Conservation (phyloP, 2,113 vertebrate species). For the Aegypius monachus region DNA sequence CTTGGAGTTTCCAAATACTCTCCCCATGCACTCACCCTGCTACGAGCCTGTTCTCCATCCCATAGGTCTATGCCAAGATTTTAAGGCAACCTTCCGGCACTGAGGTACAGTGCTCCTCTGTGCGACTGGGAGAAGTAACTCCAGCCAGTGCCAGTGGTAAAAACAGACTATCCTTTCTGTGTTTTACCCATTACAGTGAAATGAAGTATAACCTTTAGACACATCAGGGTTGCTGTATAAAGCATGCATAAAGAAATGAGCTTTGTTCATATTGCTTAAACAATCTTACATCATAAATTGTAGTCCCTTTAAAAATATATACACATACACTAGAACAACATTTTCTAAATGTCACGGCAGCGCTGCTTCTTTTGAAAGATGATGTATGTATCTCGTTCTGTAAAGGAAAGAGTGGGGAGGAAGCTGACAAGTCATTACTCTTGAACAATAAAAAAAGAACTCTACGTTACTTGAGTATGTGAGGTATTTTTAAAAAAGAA, state of each 20-base stretch:
- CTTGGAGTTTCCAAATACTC: neutral
- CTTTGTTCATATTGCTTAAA: neutral
- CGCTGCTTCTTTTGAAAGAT: neutral
- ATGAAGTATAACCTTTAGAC: neutral
- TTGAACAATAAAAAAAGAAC: constrained; percentile 1
- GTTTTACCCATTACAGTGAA: neutral
- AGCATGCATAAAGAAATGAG: neutral
- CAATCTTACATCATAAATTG: neutral
- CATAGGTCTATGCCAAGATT: neutral
- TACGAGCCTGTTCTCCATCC: neutral
- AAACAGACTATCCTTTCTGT: neutral
- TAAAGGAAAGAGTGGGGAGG: neutral
- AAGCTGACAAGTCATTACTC: constrained; percentile 22
- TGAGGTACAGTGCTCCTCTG: neutral
- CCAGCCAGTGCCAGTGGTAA: neutral
- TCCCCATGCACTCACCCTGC: neutral
- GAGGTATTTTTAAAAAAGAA: neutral
- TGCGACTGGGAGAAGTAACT: neutral
- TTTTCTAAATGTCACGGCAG: neutral
- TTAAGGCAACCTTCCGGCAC: neutral
- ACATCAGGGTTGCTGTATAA: neutral
- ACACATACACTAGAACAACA: neutral
- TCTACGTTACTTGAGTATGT: neutral
- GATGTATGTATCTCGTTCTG: neutral
- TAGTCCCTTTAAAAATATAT: neutral